These are phyloP conservation scores for Grammomys dolichurus DNA, from an alignment of 2,113 vertebrate species.

Conservation along the genomic window DNA sequence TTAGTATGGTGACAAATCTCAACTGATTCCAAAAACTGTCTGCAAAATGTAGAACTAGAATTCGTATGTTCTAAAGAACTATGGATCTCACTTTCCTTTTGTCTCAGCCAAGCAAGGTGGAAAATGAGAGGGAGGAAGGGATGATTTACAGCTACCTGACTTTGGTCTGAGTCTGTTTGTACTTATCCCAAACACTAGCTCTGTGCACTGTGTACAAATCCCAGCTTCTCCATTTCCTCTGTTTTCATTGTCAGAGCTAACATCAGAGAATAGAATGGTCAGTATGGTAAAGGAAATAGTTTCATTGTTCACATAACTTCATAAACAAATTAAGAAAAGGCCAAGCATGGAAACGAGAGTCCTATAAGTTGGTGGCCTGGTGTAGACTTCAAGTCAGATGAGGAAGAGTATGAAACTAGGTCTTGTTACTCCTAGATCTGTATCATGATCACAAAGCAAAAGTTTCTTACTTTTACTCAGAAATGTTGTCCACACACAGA, in stretches of 20 bases:
- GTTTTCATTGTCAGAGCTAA: conserved; percentile 22
- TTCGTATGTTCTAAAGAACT: not conserved
- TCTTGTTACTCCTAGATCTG: not conserved
- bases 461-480: not conserved
- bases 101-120: not conserved
- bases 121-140: not conserved
- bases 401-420: not conserved
- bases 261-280: not conserved
- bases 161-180: not conserved
- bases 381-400: not conserved
- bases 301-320: conserved; percentile 59
- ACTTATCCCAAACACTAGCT: not conserved
- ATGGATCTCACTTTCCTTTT: not conserved
- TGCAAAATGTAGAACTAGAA: not conserved
- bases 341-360: not conserved
- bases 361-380: not conserved
- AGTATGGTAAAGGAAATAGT: conserved; percentile 52
- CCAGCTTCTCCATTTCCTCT: conserved; percentile 32
- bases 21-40: not conserved
- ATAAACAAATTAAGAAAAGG: conserved; percentile 63
- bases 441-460: not conserved
- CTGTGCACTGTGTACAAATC: not conserved
- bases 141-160: not conserved
- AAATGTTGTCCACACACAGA: not conserved
- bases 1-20: not conserved